These are phyloP conservation scores for Bugulina stolonifera DNA, from an alignment of 2,888 invertebrate genomes.

Conservation along the genomic window DNA sequence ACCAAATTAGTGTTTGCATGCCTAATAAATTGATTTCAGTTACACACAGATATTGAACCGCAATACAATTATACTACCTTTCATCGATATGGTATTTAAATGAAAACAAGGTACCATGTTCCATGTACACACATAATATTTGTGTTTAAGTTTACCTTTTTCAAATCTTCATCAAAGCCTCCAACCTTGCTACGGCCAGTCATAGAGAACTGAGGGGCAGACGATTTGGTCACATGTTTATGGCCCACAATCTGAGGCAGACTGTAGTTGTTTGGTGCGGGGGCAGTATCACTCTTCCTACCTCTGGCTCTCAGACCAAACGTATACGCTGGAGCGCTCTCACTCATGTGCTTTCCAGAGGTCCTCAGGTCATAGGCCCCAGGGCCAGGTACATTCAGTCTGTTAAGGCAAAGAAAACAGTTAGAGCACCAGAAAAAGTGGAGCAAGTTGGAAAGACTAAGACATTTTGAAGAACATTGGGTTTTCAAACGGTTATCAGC, in stretches of 20 bases:
- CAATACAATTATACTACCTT: too few relatives aligned
- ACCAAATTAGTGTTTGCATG: too few relatives aligned
- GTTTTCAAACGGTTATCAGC: too few relatives aligned
- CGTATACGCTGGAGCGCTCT: conserved; percentile 29
- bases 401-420: background rate
- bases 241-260: conserved; percentile 20
- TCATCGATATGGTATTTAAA: too few relatives aligned
- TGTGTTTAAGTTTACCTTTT: too few relatives aligned
- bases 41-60: too few relatives aligned
- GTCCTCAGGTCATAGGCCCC: conserved; percentile 32
- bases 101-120: too few relatives aligned
- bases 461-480: too few relatives aligned
- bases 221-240: conserved; percentile 14
- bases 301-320: conserved; percentile 29
- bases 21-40: too few relatives aligned
- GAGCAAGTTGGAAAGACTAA: too few relatives aligned
- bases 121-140: too few relatives aligned
- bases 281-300: conserved; percentile 30
- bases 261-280: conserved; percentile 21
- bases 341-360: conserved; percentile 29
- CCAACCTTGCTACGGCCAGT: background rate
- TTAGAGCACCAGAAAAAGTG: background rate
- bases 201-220: conserved; percentile 12
- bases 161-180: conserved; percentile 7
- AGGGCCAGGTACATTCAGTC: conserved; percentile 30